Evolutionary conservation across 2,888 invertebrate genomes (phyloP), one percentile per base, ranked within the genome.

Genomic region (Emesis castigata): DNA sequence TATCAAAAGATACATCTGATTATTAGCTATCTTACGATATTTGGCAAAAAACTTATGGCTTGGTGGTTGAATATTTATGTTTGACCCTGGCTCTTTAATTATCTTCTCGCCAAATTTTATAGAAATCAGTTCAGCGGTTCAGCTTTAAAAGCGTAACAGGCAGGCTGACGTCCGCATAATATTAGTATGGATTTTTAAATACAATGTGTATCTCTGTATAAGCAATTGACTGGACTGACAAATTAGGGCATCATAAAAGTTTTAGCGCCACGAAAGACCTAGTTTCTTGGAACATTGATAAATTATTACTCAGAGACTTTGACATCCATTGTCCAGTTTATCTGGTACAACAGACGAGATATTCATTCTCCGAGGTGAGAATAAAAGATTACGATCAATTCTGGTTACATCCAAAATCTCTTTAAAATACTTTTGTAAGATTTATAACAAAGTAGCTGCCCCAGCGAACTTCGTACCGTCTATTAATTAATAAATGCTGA

Each of bases 271-370:
- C n/a, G 22, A 26, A 26, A 26, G 20, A 58, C 26, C 61, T 61
- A 61, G 26, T 26, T 22, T 61, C 61, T 61, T 61, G 61, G 26
- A 26, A 26, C 61, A 61, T 20, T 61, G 26, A 61, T 61, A 61
- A 61, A 61, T 61, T 61, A 26, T 61, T 61, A 20, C 61, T 26
- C 61, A 14, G 61, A 14, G 26, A 61, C 61, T 61, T 14, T 61
- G 61, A 61, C 61, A 61, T 6, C 61, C 20, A 61, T 61, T 61
- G 58, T 61, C 58, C 22, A 22, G 58, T 61, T 20, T 61, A 61
- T 61, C 11, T 61, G 58, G 14, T 61, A 61, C 58, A 61, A 26
- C 20, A 14, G 11, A 14, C 11, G 22, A 11, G 22, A 26, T 6
- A 26, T 11, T 61, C 58, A 14, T 61, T 61, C 58, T 61, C 7